Conservation (phyloP, 2,113 vertebrate species). For the Otis tarda region DNA sequence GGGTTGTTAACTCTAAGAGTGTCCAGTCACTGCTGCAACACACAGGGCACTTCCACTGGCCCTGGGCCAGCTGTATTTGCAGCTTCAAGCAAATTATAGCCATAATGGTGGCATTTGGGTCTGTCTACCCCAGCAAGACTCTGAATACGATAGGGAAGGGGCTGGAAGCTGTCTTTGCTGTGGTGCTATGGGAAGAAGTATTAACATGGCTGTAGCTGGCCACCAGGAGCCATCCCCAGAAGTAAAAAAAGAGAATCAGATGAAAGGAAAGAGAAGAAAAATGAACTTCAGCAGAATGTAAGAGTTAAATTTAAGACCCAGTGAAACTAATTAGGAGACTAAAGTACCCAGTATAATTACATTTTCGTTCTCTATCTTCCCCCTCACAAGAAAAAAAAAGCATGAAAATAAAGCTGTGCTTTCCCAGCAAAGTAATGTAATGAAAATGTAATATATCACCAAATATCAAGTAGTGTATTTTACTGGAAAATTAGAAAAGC, state of each 20-base stretch:
- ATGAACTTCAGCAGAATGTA: not conserved
- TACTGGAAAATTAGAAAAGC: constrained; percentile 7
- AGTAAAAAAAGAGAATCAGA: not conserved
- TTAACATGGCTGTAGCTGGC: not conserved
- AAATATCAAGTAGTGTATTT: constrained; percentile 1
- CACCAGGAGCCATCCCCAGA: not conserved
- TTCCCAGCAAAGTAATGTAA: not conserved
- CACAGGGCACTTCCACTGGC: not conserved
- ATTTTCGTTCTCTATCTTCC: not conserved
- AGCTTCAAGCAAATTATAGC: not conserved
- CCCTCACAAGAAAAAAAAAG: not conserved
- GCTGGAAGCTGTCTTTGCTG: not conserved
- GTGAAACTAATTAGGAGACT: constrained; percentile 2
- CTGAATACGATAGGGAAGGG: not conserved
- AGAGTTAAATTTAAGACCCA: constrained; percentile 28
- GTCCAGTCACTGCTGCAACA: not conserved
- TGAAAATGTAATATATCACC: not conserved
- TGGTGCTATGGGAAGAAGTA: not conserved
- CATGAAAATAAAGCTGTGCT: not conserved
- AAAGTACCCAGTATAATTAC: not conserved
- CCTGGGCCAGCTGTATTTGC: not conserved
- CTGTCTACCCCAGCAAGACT: not conserved
- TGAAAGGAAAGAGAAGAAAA: constrained; percentile 3
- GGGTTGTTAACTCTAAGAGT: not conserved
- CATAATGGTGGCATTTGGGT: not conserved